Evolutionary conservation across 2,113 vertebrate species (phyloP).

Genomic region (Dolichallabes microphthalmus): DNA sequence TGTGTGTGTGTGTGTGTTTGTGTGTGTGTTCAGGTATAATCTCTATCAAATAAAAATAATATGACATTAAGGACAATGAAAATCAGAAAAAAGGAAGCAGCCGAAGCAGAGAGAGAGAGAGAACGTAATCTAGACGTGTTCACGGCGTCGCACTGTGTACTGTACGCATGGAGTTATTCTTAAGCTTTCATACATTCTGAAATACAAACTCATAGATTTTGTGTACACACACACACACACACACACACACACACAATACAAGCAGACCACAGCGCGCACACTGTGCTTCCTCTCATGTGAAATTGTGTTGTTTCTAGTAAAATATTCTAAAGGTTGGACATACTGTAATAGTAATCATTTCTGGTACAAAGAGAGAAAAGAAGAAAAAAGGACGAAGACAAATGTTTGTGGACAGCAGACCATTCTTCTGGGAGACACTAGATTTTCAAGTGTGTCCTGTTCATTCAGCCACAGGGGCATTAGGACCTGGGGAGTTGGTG

Average conservation of each 20-base stretch:
- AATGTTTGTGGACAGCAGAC: neutral
- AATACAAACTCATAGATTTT: neutral
- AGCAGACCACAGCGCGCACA: neutral
- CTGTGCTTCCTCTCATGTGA: neutral
- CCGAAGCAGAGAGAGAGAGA: neutral
- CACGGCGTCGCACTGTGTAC: neutral
- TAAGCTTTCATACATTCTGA: neutral
- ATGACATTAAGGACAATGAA: neutral
- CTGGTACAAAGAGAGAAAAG: neutral
- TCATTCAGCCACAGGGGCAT: neutral
- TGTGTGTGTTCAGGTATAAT: slow-evolving; percentile 4
- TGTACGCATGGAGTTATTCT: neutral
- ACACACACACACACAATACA: neutral
- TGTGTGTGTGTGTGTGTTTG: neutral
- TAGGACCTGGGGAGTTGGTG: neutral
- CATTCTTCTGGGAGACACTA: neutral
- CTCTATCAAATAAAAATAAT: neutral
- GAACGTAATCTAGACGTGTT: neutral
- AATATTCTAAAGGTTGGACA: neutral
- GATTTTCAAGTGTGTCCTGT: neutral
- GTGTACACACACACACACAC: neutral
- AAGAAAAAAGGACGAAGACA: neutral
- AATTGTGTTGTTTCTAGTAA: neutral
- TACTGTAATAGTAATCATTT: neutral
- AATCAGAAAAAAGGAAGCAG: neutral